Conservation (phyloP, 2,888 invertebrate species). For the Drosophila phalerata region DNA sequence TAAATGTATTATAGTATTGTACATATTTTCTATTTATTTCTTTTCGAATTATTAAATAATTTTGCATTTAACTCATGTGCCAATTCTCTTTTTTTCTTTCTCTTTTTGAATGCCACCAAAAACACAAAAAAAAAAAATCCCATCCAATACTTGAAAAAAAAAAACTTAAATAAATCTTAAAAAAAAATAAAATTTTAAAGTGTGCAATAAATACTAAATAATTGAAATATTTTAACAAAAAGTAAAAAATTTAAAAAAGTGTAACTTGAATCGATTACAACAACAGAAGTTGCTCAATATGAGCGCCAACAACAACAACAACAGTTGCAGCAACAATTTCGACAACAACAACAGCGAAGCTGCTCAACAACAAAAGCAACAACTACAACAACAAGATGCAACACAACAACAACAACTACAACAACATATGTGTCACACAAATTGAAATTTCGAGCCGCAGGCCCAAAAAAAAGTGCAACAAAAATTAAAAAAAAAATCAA, state of each 20-base stretch:
- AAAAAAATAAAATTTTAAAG: slow-evolving; percentile 13
- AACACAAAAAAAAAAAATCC: slow-evolving; percentile 13
- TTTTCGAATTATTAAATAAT: slow-evolving; percentile 30
- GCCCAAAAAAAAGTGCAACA: slow-evolving; percentile 22
- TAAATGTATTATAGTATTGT: not conserved
- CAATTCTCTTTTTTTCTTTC: slow-evolving; percentile 55
- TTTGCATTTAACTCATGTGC: slow-evolving; percentile 58
- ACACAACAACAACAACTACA: slow-evolving; percentile 17
- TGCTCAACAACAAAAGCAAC: slow-evolving; percentile 25
- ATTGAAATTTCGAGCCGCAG: slow-evolving; percentile 16
- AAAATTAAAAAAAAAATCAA: slow-evolving; percentile 33
- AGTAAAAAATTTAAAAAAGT: slow-evolving; percentile 17
- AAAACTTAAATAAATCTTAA: slow-evolving; percentile 17
- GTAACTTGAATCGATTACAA: slow-evolving; percentile 21
- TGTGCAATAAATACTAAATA: slow-evolving; percentile 38
- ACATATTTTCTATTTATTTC: not conserved
- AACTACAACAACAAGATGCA: slow-evolving; percentile 29
- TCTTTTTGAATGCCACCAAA: slow-evolving; percentile 56
- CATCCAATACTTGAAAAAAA: slow-evolving; percentile 32
- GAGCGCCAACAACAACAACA: slow-evolving; percentile 51
- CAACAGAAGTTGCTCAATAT: slow-evolving; percentile 57
- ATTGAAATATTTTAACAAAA: slow-evolving; percentile 14
- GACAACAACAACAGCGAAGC: slow-evolving; percentile 21
- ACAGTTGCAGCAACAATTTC: slow-evolving; percentile 17
- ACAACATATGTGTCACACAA: slow-evolving; percentile 29